Evolutionary conservation across 1,140 invertebrate species (phyloP), one percentile per base, ranked within the genome.

Genomic region (Lepidurus apus): DNA sequence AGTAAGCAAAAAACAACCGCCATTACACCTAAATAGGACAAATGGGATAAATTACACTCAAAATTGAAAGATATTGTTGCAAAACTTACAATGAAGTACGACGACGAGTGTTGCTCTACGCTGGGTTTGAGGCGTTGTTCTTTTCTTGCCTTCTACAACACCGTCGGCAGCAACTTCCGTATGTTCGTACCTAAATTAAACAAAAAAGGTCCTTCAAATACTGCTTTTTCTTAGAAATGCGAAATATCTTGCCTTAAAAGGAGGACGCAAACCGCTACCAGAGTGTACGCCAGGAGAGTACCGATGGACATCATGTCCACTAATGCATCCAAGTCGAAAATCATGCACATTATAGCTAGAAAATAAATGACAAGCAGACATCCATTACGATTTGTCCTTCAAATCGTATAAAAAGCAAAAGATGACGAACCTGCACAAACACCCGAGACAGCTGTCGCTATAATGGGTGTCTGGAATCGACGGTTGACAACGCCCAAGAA

Each of bases 241-340:
- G 90, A 81, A 93, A 91, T 0, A 94, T 94, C 83, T 96, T 96
- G 96, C 78, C 95, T 89, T 8, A 96, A 87, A 43, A 96, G 91
- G 76, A 96, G 87, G n/a, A 96, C 94, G 83, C 94, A 96, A 0
- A 93, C 93, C 1, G 94, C 95, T 1, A 96, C 95, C 81, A 97
- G 84, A 0, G 95, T 96, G 85, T 97, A 97, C 7, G 95, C 95
- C 81, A 97, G 85, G 73, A 97, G 86, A 0, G 95, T 97, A 75
- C 94, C 92, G 93, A 84, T 80, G 11, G 77, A 79, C 79, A 80
- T 80, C 79, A 80, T 80, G 76, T 80, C 79, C 5, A 80, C 76
- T 5, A 80, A n/a, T 21, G 79, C 75, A 34, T 76, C 53, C 76
- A 79, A 74, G 65, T 44, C 79, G 11, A 78, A 74, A 76, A 76